Evolutionary conservation across 2,888 invertebrate species (phyloP).

Genomic region (Plebejus argus): DNA sequence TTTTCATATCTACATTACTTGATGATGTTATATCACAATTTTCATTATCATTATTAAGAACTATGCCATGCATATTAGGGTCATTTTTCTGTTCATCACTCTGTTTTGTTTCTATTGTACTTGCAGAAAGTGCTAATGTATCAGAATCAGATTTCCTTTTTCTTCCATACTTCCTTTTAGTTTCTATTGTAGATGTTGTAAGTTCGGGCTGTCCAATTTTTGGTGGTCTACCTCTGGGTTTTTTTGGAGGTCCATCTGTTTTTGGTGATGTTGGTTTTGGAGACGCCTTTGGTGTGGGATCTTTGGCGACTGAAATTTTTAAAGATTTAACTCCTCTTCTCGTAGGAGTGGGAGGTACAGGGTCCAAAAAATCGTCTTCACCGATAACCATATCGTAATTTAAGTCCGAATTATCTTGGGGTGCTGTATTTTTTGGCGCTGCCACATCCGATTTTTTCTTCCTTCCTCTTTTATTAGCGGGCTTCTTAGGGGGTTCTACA

Average conservation of each 20-base stretch:
- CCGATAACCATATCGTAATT: constrained; percentile 34
- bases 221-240: constrained; percentile 14
- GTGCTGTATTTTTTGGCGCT: not conserved
- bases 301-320: not conserved
- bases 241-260: not conserved
- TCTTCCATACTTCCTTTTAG: not conserved
- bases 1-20: not conserved
- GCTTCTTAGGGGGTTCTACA: not conserved
- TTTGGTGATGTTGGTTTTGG: not conserved
- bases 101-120: constrained; percentile 11
- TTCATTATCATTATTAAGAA: not conserved
- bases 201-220: not conserved
- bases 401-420: constrained; percentile 27
- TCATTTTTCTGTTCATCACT: not conserved
- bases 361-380: constrained; percentile 26
- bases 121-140: not conserved
- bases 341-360: not conserved
- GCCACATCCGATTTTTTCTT: constrained; percentile 33
- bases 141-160: constrained; percentile 2
- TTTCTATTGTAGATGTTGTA: constrained; percentile 7
- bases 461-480: constrained; percentile 33
- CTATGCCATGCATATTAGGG: not conserved
- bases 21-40: constrained; percentile 14
- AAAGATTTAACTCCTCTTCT: not conserved
- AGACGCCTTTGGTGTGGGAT: not conserved